Conservation (phyloP, 2,888 invertebrate species). For the Trachelus troglodyta region DNA sequence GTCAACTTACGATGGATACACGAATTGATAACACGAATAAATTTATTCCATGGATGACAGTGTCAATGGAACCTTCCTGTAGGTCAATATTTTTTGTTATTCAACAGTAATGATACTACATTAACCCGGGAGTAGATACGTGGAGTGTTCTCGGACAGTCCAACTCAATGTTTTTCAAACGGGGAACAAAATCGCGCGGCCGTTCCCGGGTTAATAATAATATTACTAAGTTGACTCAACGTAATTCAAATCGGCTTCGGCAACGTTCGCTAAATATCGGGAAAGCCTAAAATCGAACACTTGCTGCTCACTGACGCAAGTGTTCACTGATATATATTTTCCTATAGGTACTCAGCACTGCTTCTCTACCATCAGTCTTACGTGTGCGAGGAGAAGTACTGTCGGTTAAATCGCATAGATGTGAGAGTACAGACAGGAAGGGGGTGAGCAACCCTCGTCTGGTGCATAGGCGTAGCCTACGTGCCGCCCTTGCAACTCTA, state of each 20-base stretch:
- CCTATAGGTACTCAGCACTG: background rate
- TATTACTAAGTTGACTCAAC: background rate
- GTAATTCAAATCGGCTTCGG: background rate
- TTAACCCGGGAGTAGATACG: too few species aligned
- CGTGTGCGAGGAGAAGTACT: background rate
- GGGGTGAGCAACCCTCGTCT: conserved; percentile 59
- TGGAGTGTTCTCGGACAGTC: too few species aligned
- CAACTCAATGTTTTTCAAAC: too few species aligned
- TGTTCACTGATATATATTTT: conserved; percentile 19
- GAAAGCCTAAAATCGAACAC: conserved; percentile 25
- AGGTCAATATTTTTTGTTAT: background rate
- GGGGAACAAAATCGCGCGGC: too few species aligned
- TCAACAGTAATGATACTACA: background rate
- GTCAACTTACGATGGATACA: background rate
- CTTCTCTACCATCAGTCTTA: background rate
- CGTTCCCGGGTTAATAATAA: background rate
- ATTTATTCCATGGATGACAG: background rate
- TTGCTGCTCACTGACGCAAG: conserved; percentile 38
- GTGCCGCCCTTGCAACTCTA: conserved; percentile 33
- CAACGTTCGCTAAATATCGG: background rate
- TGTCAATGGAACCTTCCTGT: background rate
- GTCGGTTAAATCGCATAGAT: conserved; percentile 32
- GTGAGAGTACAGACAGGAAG: conserved; percentile 60
- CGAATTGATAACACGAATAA: background rate
- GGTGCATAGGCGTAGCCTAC: conserved; percentile 56